Base-by-base conservation (phyloP, 2,113 vertebrate species). In the Melanerpes formicivorus region DNA sequence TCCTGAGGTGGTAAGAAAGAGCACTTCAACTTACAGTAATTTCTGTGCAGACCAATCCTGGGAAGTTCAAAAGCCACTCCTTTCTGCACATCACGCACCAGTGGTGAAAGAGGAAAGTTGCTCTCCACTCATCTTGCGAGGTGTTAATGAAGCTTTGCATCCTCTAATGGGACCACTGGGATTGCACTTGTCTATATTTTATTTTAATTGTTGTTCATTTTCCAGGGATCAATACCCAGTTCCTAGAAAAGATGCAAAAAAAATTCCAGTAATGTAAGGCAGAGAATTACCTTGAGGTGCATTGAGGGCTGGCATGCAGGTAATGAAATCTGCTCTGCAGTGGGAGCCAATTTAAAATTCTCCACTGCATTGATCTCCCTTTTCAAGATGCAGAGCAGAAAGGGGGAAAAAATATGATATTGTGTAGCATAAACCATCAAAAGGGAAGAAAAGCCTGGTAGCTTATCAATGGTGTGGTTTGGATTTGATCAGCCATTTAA, bases 101-200 rank as follows among this genome's bases (percentile, higher is more conserved):
- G 48, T 64, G 62, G 71, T 54, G 62, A 55, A 95, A 50, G 48
- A 92, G 23, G 65, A 75, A 85, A 71, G 12, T 18, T 69, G 26
- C 59, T 37, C 10, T 88, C 65, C 0, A 0, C 19, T 95, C 21
- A 2, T 90, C 80, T 81, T 79, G 90, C 29, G 66, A 88, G 90
- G 74, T 75, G 85, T 81, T 86, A 96, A 96, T 76, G 91, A 95
- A 96, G 59, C 91, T 84, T 95, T 94, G 88, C 74, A 85, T 85
- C 73, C 62, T 90, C 83, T 85, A 91, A 93, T 81, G n/a, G 76
- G 54, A 86, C 80, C 63, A 30, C 40, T 70, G 87, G 50, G 90
- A 91, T 40, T 88, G 59, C 30, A 40, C 55, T 37, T 91, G 55
- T 78, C 93, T 95, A 16, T 92, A 88, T 93, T 93, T 96, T 89